Evolutionary conservation across 2,797 vertebrate species (phyloP), one percentile per base, ranked within the genome.

Genomic region (Falco peregrinus): DNA sequence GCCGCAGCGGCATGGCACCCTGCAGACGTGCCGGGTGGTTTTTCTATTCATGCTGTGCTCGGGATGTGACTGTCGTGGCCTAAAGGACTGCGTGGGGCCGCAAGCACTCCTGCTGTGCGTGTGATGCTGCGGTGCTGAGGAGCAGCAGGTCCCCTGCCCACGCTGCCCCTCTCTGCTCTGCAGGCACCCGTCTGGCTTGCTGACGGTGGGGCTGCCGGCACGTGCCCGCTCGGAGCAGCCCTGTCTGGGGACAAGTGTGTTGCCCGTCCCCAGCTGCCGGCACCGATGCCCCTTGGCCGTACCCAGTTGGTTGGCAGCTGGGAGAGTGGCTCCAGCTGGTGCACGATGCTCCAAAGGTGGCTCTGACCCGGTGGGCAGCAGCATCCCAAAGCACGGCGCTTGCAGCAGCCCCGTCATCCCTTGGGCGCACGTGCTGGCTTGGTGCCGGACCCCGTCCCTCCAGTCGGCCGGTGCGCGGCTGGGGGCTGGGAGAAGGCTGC

Each of bases 341-440:
- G 63, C 29, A 0, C 1, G 25, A 1, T 22, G 0, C 26, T 4
- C 0, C 37, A 5, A 28, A 67, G 47, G 29, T 3, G 1, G 16
- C 67, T 79, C 31, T 39, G 48, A 39, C 9, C 6, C 0, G 1
- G 24, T 5, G 37, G 22, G 9, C 68, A 21, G 83, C 3, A 15
- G 47, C 31, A 8, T 71, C 75, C 79, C 8, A 5, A 63, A 22
- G 43, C 8, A 0, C 0, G 0, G 13, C 2, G 3, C 60, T 53
- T 5, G 13, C 0, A 0, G 35, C 2, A 2, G 1, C 25, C 21
- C 25, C 1, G 0, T 56, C 33, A 54, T 37, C 50, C n/a, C 37
- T 20, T 0, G 2, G 7, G 20, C 1, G 0, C 8, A 3, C 0
- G 29, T 48, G 39, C 21, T 2, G 1, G 8, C 35, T 18, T 1